Evolutionary conservation across 2,888 invertebrate species (phyloP), one percentile per base, ranked within the genome.

Genomic region (Xestia rhomboidea): DNA sequence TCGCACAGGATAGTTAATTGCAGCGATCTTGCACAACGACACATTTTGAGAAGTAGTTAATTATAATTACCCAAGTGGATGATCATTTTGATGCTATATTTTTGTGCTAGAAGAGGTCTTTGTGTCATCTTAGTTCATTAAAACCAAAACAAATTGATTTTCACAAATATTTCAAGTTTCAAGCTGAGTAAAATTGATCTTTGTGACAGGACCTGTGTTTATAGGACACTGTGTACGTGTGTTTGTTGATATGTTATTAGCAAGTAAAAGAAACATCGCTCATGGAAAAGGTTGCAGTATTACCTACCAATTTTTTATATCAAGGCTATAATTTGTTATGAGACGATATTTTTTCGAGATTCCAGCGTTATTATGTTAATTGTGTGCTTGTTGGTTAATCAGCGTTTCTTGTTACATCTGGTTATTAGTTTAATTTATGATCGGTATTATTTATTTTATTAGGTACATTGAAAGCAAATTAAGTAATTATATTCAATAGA

Each of bases 401-500:
- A 46, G 34, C 27, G 51, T 68, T n/a, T 54, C 46, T 21, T 70
- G 51, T 62, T 60, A 60, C 11, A 46, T 24, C 18, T 41, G 27
- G 18, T 41, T 34, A 46, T 86, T 83, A 77, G 21, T n/a, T 71
- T 21, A 11, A 30, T 60, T 44, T 3, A 24, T 21, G 2, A 44
- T 1, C 1, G 10, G 1, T 60, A 30, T 21, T 30, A 30, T 21
- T 30, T 30, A 62, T 62, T 30, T 38, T 10, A 54, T 15, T 63
- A n/a, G n/a, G n/a, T n/a, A 69, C 68, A 81, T 51, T n/a, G 24
- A 87, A 76, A 81, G 72, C 78, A 15, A 64, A 60, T 49, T 57
- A 24, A 70, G n/a, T 77, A n/a, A n/a, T 44, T 66, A 75, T 72
- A 67, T 46, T 38, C 11, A 54, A 78, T 38, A 88, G 27, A n/a